Conservation (phyloP, 2,113 vertebrate species). For the Protomyctophum bolini region DNA sequence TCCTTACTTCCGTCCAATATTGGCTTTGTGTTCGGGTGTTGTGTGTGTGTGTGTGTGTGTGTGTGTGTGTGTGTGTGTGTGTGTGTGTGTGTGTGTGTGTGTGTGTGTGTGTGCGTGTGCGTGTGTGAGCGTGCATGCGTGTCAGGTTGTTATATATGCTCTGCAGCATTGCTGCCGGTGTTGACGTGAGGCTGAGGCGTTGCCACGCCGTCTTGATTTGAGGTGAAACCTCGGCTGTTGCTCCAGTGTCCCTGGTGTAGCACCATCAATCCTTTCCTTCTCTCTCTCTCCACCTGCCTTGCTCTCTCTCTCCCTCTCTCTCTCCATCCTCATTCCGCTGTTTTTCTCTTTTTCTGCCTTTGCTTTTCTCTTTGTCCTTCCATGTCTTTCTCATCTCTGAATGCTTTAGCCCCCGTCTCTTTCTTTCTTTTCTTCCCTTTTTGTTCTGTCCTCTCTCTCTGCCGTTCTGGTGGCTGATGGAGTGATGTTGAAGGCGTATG, state of each 20-base stretch:
- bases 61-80: too few relatives aligned
- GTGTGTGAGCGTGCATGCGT: constrained; percentile 50
- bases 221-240: constrained; percentile 67
- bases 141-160: constrained; percentile 69
- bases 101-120: constrained; percentile 51
- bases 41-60: too few relatives aligned
- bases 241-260: constrained; percentile 49
- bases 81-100: constrained; percentile 45
- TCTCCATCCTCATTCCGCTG: neutral
- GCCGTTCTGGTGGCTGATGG: constrained; percentile 54
- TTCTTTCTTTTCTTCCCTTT: constrained; percentile 10
- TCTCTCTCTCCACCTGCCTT: constrained; percentile 5
- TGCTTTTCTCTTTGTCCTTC: neutral
- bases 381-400: neutral
- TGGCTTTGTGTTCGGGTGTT: too few relatives aligned
- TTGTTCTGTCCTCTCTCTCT: neutral
- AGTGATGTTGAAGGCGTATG: constrained; percentile 66
- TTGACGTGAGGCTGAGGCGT: constrained; percentile 63
- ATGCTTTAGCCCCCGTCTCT: neutral
- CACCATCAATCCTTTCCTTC: constrained; percentile 46
- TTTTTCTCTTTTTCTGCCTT: too few relatives aligned
- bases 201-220: constrained; percentile 69
- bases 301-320: neutral
- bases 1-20: too few relatives aligned
- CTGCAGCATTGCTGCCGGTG: constrained; percentile 60